Evolutionary conservation across 37 sponge, comb jelly and placozoan species (phyloP).

Genomic region (Ephydatia muelleri): DNA sequence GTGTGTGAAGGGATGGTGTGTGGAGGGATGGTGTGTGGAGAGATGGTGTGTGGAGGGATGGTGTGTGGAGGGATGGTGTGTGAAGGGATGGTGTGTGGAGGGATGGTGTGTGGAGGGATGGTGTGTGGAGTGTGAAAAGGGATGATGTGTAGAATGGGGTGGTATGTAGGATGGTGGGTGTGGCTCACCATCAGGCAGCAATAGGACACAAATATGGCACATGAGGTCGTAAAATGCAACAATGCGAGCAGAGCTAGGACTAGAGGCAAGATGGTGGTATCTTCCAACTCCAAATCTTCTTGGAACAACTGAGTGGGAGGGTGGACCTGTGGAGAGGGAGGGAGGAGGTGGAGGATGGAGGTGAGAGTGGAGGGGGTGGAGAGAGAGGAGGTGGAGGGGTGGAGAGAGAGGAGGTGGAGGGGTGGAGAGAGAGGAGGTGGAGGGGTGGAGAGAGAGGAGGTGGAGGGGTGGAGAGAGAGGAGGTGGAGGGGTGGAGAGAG

Average conservation of each 20-base stretch:
- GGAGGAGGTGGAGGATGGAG: neutral
- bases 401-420: neutral
- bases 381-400: neutral
- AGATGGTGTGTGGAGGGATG: no score
- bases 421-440: no score
- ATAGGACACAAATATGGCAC: constrained; percentile 60
- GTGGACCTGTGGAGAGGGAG: neutral
- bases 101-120: no score
- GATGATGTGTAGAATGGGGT: neutral
- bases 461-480: neutral
- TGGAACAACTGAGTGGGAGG: neutral
- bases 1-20: no score
- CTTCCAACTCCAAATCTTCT: constrained; percentile 5
- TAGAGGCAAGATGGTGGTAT: constrained; percentile 11
- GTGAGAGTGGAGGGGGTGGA: neutral
- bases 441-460: neutral
- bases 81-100: no score
- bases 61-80: no score
- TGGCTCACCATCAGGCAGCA: constrained; percentile 67
- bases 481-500: neutral
- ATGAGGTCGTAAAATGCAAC: constrained; percentile 52
- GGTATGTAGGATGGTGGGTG: neutral
- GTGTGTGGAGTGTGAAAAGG: no score
- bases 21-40: no score
- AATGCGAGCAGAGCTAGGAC: constrained; percentile 19